These are phyloP conservation scores for Drosophila tristis DNA, from an alignment of 1,140 invertebrate genomes.

Conservation along the genomic window DNA sequence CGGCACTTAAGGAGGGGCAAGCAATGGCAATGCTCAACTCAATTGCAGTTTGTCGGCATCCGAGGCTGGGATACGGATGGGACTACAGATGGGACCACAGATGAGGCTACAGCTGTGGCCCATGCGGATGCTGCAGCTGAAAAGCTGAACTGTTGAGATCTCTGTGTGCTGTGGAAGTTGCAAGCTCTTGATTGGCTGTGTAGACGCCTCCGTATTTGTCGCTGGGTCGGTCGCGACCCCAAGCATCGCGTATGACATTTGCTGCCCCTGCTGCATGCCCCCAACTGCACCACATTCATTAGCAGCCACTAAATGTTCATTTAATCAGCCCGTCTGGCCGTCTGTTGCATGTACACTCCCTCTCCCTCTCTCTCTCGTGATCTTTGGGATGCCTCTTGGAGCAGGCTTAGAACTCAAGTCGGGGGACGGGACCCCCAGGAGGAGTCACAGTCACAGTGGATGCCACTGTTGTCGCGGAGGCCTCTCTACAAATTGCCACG, in stretches of 20 bases:
- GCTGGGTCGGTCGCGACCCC: conserved; percentile 61
- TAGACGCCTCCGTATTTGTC: conserved; percentile 58
- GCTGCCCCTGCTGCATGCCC: conserved; percentile 41
- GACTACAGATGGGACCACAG: too few species aligned
- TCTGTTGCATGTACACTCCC: conserved; percentile 57
- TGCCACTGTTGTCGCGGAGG: conserved; percentile 39
- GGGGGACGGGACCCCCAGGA: conserved; percentile 1
- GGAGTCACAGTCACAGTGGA: conserved; percentile 27
- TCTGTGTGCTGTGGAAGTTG: conserved; percentile 15
- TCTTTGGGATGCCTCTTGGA: not conserved
- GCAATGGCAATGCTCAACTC: conserved; percentile 35
- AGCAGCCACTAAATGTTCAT: conserved; percentile 80
- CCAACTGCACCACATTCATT: conserved; percentile 77
- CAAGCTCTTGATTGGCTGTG: conserved; percentile 60
- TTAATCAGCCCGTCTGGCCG: conserved; percentile 61
- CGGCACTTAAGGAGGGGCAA: conserved; percentile 60
- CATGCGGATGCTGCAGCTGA: conserved; percentile 27
- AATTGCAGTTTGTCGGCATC: conserved; percentile 54
- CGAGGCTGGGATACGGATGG: too few species aligned
- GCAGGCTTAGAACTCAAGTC: conserved; percentile 46
- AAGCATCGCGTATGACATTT: conserved; percentile 78
- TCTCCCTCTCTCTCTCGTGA: not conserved
- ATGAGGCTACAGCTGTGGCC: conserved; percentile 11
- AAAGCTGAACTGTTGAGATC: not conserved
- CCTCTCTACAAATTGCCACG: conserved; percentile 47